Percentiles rank a stretch among this genome's conserved stretches.
phyloP scores from a whole-genome alignment of 2,888 invertebrate genomes.

The Thymelicus lineola region DNA sequence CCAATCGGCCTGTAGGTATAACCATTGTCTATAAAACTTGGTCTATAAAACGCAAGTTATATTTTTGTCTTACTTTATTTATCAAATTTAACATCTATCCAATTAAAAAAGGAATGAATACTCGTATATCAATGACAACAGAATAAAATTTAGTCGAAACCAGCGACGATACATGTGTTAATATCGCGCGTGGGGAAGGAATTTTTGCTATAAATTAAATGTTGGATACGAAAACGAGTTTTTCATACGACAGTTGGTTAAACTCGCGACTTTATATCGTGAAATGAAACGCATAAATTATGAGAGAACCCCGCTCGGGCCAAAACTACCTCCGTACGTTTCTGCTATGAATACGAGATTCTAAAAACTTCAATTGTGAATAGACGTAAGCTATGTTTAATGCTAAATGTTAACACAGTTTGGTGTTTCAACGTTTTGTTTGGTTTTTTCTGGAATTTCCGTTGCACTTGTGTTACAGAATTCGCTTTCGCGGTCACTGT shows the following conservation, averaged over 20 bases:
- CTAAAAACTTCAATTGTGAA: slow-evolving; percentile 26
- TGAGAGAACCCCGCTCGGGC: slow-evolving; percentile 39
- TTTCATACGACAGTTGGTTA: slow-evolving; percentile 75
- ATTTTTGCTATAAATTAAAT: slow-evolving; percentile 79
- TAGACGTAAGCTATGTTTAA: slow-evolving; percentile 10
- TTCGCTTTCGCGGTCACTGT: background rate
- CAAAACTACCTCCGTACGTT: slow-evolving; percentile 17
- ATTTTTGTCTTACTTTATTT: too few relatives aligned
- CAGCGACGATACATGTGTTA: slow-evolving; percentile 40
- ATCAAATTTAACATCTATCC: background rate
- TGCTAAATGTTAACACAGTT: slow-evolving; percentile 8
- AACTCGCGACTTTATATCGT: slow-evolving; percentile 71
- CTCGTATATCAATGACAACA: slow-evolving; percentile 29
- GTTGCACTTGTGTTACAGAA: background rate
- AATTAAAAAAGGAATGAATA: slow-evolving; percentile 17
- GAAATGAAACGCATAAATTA: slow-evolving; percentile 83
- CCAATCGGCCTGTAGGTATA: too few relatives aligned
- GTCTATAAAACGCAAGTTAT: too few relatives aligned
- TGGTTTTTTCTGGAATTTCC: background rate
- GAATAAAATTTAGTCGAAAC: slow-evolving; percentile 27
- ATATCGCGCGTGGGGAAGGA: slow-evolving; percentile 58
- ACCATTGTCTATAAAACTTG: too few relatives aligned
- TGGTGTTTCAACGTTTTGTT: slow-evolving; percentile 1
- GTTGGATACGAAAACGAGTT: slow-evolving; percentile 70
- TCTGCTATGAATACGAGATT: slow-evolving; percentile 11